Percentiles rank a stretch among this genome's conserved stretches.
Evolutionary conservation across 2,797 vertebrate genomes (phyloP).

Genomic region (Rhadinocentrus ornatus): DNA sequence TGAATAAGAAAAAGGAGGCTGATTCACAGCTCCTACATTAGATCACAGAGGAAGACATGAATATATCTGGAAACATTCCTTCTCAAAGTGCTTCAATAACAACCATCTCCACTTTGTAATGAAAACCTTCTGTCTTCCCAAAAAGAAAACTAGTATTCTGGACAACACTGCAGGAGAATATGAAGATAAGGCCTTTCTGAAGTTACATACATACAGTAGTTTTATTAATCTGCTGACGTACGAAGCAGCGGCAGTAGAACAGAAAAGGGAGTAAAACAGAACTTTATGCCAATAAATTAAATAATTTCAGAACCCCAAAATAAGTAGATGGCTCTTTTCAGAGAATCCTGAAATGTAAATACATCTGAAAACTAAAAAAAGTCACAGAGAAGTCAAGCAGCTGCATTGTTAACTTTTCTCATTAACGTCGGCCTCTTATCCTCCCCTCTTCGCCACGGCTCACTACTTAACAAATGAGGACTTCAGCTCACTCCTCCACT

Average conservation of each 20-base stretch:
- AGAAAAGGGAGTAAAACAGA: neutral
- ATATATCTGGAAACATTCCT: conserved; percentile 1
- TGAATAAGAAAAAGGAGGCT: neutral
- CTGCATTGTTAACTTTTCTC: conserved; percentile 20
- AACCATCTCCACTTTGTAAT: neutral
- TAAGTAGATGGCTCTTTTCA: neutral
- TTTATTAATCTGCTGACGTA: neutral
- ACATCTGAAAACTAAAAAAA: neutral
- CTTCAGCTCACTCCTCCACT: conserved; percentile 13
- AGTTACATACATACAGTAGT: neutral
- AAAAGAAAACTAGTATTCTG: neutral
- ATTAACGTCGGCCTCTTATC: conserved; percentile 24
- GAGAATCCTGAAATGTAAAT: neutral
- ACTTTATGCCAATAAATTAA: neutral
- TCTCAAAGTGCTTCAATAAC: neutral
- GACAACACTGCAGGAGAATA: neutral
- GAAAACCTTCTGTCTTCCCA: neutral
- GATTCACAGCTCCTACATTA: conserved; percentile 8
- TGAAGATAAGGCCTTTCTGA: neutral
- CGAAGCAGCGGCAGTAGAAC: neutral
- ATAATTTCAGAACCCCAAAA: conserved; percentile 11
- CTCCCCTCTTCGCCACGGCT: conserved; percentile 10
- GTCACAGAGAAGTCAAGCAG: neutral
- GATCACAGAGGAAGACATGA: conserved; percentile 7
- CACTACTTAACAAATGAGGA: conserved; percentile 18